Conservation (phyloP, 2,797 vertebrate species). For the Tadarida brasiliensis region DNA sequence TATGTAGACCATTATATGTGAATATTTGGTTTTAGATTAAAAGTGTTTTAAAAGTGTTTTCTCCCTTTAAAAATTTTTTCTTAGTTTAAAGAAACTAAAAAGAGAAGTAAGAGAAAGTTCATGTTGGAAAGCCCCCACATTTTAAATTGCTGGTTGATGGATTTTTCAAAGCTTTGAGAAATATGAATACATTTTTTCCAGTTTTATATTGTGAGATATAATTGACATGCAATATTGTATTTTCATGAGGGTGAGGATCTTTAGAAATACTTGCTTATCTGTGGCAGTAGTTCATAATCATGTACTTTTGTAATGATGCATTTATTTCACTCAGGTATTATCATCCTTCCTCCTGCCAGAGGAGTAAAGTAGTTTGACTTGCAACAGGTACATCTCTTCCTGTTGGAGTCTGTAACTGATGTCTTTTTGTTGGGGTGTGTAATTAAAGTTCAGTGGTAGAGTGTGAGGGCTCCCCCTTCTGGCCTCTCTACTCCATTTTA, state of each 20-base stretch:
- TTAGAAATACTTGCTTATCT: background rate
- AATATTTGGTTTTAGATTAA: slow-evolving; percentile 4
- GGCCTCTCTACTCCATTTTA: background rate
- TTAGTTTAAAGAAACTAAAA: background rate
- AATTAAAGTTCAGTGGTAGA: too few relatives aligned
- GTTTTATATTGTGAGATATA: background rate
- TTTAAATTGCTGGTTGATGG: slow-evolving; percentile 44
- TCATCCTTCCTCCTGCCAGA: background rate
- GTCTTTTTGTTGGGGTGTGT: background rate
- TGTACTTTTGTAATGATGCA: background rate
- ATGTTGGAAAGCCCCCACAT: background rate
- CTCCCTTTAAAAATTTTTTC: background rate
- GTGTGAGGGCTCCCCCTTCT: background rate
- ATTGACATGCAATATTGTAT: background rate
- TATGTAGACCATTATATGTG: slow-evolving; percentile 1
- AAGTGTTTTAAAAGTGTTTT: slow-evolving; percentile 4
- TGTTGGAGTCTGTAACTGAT: background rate
- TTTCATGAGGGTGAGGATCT: background rate
- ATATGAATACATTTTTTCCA: background rate
- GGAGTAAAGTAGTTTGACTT: background rate
- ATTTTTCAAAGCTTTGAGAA: slow-evolving; percentile 57
- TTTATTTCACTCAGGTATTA: background rate
- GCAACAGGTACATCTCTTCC: background rate
- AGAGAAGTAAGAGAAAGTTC: slow-evolving; percentile 15
- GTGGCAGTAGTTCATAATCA: background rate